Evolutionary conservation across 1,140 invertebrate species (phyloP).

Genomic region (Calycopis cecrops): DNA sequence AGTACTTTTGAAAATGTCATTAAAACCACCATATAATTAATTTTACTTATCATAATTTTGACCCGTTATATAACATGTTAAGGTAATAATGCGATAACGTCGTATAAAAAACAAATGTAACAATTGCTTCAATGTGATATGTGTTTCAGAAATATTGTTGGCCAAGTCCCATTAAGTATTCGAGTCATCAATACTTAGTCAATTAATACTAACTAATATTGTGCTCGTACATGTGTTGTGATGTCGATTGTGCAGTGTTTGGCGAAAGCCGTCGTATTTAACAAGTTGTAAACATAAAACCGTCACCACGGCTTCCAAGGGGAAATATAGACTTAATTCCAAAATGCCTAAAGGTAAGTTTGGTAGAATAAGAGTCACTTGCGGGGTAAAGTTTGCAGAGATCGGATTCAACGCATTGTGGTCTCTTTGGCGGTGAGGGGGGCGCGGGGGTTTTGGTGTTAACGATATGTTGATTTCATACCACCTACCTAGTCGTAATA

Average conservation of each 20-base stretch:
- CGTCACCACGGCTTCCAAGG: conserved; percentile 40
- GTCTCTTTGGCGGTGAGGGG: too few species aligned
- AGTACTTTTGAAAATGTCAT: too few species aligned
- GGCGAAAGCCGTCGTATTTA: conserved; percentile 5
- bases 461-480: too few species aligned
- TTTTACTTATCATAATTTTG: too few species aligned
- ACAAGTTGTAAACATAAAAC: conserved; percentile 25
- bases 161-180: conserved; percentile 36
- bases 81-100: conserved; percentile 31
- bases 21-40: too few species aligned
- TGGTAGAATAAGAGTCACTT: too few species aligned
- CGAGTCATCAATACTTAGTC: conserved; percentile 31
- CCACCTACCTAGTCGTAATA: too few species aligned
- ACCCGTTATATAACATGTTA: too few species aligned
- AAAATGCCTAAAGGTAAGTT: conserved; percentile 64
- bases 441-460: too few species aligned
- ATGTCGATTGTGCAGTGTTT: conserved; percentile 33
- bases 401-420: too few species aligned
- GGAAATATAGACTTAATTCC: conserved; percentile 30
- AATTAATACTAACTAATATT: conserved; percentile 31
- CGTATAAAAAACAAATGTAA: conserved; percentile 30
- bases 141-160: conserved; percentile 42
- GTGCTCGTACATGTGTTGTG: conserved; percentile 37
- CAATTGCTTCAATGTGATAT: not conserved
- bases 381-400: too few species aligned